A percentile compares a stretch with the other conserved stretches of the same genome.
Conservation (phyloP, 2,888 invertebrate species). For the Patella caerulea region DNA sequence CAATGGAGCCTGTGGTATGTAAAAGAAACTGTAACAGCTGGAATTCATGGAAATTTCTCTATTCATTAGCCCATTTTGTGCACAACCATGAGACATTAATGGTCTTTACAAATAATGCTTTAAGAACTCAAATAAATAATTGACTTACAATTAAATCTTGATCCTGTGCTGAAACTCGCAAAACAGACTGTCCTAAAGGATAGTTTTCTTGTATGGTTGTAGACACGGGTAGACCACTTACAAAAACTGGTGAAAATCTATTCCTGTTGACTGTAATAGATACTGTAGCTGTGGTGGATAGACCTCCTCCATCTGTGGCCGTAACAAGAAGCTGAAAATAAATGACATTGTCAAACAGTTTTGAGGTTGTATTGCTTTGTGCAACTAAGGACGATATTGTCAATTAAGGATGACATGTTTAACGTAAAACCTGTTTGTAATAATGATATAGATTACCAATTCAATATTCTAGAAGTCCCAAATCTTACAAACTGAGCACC, state of each 20-base stretch:
- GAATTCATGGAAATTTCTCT: too few relatives aligned
- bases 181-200: constrained; percentile 44
- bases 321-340: too few relatives aligned
- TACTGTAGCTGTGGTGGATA: constrained; percentile 49
- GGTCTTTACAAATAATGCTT: too few relatives aligned
- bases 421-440: too few relatives aligned
- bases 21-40: too few relatives aligned
- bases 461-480: too few relatives aligned
- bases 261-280: constrained; percentile 59
- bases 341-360: too few relatives aligned
- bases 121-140: neutral
- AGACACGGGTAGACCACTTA: constrained; percentile 25
- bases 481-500: neutral
- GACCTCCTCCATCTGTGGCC: constrained; percentile 62
- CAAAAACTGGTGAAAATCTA: constrained; percentile 53
- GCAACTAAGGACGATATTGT: neutral
- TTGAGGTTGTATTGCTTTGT: too few relatives aligned
- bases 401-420: neutral
- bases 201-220: constrained; percentile 53
- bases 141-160: constrained; percentile 48
- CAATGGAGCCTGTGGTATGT: too few relatives aligned
- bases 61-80: too few relatives aligned
- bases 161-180: constrained; percentile 50
- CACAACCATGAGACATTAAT: too few relatives aligned
- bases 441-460: too few relatives aligned